phyloP scores from a whole-genome alignment of 2,113 vertebrate genomes.

The Percopsis transmontana region DNA sequence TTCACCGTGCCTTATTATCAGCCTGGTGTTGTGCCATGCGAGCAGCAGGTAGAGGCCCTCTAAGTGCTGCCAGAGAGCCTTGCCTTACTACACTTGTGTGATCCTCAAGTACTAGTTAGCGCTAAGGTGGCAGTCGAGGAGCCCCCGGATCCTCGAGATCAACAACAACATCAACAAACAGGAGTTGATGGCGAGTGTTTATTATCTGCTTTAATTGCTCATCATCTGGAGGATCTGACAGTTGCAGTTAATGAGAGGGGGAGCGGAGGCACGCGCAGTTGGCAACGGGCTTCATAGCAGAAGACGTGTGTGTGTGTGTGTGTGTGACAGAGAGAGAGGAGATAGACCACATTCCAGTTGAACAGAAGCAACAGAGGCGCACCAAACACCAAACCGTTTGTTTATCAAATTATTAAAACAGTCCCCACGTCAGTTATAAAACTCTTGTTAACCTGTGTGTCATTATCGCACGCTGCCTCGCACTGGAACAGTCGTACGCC shows the following conservation, averaged over 20 bases:
- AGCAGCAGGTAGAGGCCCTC: conserved; percentile 70
- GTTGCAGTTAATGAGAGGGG: conserved; percentile 84
- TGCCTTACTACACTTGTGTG: conserved; percentile 58
- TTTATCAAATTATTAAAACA: conserved; percentile 49
- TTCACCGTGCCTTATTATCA: conserved; percentile 74
- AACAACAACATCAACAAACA: conserved; percentile 80
- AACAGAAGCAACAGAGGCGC: conserved; percentile 36
- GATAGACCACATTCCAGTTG: conserved; percentile 56
- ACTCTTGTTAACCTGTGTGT: conserved; percentile 39
- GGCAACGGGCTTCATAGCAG: conserved; percentile 70
- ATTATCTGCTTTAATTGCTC: conserved; percentile 86
- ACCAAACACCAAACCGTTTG: conserved; percentile 42
- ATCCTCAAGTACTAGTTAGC: conserved; percentile 83
- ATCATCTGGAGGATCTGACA: conserved; percentile 85
- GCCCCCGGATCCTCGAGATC: conserved; percentile 71
- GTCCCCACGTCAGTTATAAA: conserved; percentile 45
- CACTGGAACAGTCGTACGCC: conserved; percentile 11
- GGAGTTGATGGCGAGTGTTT: conserved; percentile 83
- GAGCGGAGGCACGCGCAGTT: conserved; percentile 69
- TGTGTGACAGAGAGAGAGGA: conserved; percentile 24
- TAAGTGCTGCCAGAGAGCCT: conserved; percentile 65
- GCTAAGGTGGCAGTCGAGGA: conserved; percentile 76
- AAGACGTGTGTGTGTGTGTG: conserved; percentile 41
- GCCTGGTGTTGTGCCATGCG: conserved; percentile 59
- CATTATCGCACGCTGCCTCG: conserved; percentile 5